phyloP scores from a whole-genome alignment of 2,113 vertebrate genomes.

The Panthera tigris region DNA sequence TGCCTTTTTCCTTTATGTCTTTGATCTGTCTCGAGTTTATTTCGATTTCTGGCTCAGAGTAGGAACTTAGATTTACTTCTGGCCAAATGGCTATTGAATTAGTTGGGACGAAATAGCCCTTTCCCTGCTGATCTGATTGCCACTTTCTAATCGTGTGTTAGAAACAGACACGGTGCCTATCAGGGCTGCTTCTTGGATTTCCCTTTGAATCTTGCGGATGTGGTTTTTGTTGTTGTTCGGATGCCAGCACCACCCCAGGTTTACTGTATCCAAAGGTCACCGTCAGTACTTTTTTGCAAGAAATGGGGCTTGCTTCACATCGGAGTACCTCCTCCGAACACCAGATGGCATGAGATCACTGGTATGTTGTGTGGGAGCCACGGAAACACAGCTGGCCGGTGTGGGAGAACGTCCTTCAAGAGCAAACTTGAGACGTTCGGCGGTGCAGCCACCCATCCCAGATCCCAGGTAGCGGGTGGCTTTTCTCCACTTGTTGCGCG shows the following conservation, averaged over 20 bases:
- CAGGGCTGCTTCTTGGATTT: background rate
- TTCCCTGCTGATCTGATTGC: background rate
- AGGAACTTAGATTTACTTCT: background rate
- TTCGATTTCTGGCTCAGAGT: background rate
- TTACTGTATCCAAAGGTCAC: background rate
- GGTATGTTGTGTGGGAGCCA: background rate
- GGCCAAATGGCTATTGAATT: background rate
- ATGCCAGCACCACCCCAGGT: background rate
- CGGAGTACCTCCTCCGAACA: background rate
- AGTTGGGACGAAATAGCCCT: background rate
- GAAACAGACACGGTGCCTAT: accelerated
- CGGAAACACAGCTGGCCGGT: accelerated
- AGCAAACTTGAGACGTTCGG: background rate
- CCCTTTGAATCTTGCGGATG: background rate
- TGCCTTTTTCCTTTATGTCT: background rate
- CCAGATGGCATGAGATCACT: constrained; percentile 39
- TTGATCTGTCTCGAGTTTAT: background rate
- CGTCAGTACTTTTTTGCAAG: background rate
- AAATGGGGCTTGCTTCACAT: accelerated
- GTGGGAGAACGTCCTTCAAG: background rate
- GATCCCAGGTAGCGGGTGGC: accelerated
- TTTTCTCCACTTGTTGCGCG: accelerated
- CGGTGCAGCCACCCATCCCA: accelerated
- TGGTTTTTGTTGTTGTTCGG: background rate
- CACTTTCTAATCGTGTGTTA: background rate